phyloP scores from a whole-genome alignment of 2,797 vertebrate genomes.

The Forpus xanthops region DNA sequence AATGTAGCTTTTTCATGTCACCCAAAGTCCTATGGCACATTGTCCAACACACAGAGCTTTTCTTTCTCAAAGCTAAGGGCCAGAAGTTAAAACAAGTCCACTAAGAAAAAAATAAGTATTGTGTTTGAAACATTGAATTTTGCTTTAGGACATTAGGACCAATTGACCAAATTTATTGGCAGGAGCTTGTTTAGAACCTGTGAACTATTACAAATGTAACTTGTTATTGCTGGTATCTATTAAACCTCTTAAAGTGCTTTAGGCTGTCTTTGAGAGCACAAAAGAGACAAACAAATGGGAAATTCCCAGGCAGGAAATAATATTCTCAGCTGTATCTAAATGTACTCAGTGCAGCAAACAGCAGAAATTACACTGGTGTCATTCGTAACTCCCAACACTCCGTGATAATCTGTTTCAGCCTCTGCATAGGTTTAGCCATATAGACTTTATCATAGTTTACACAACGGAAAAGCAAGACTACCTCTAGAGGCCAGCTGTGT shows the following conservation, averaged over 20 bases:
- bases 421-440: background rate
- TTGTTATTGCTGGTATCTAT: background rate
- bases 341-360: background rate
- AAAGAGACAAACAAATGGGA: background rate
- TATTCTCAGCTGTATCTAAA: background rate
- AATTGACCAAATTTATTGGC: background rate
- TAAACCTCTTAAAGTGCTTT: background rate
- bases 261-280: background rate
- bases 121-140: background rate
- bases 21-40: background rate
- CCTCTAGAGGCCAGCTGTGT: constrained; percentile 35
- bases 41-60: background rate
- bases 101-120: background rate
- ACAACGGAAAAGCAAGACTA: background rate
- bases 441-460: background rate
- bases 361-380: background rate
- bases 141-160: background rate
- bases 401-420: background rate
- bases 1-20: background rate
- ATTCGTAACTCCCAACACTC: background rate
- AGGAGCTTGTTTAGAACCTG: background rate
- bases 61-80: background rate
- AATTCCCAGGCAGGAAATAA: background rate
- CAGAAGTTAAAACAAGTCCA: background rate
- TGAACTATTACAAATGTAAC: background rate